phyloP scores from a whole-genome alignment of 2,797 vertebrate genomes.

The Thaleichthys pacificus region DNA sequence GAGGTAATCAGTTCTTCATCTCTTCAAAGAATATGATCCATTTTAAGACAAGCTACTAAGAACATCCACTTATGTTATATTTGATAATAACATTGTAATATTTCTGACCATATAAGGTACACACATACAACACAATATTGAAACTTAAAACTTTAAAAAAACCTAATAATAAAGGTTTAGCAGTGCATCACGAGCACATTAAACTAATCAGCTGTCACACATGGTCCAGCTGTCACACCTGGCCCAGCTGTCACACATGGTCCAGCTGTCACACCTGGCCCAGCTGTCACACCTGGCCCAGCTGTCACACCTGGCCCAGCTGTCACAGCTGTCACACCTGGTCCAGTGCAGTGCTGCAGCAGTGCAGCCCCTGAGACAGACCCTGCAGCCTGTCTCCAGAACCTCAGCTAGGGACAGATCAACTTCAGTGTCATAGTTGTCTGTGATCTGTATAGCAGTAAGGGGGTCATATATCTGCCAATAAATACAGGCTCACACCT shows the following conservation, averaged over 20 bases:
- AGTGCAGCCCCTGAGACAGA: constrained; percentile 7
- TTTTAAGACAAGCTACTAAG: constrained; percentile 1
- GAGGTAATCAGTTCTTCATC: constrained; percentile 36
- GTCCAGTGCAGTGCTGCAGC: too few relatives aligned
- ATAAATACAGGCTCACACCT: too few relatives aligned
- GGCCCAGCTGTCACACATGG: constrained; percentile 36
- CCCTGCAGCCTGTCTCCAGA: neutral
- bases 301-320: constrained; percentile 32
- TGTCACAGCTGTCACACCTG: constrained; percentile 37
- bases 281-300: constrained; percentile 5
- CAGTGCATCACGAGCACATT: constrained; percentile 12
- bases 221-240: constrained; percentile 36
- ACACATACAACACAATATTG: constrained; percentile 24
- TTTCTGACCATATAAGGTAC: neutral
- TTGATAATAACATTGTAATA: neutral
- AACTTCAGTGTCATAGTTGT: too few relatives aligned
- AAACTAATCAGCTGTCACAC: constrained; percentile 11
- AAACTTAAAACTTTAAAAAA: neutral
- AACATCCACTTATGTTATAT: neutral
- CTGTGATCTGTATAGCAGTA: too few relatives aligned
- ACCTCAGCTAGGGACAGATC: neutral
- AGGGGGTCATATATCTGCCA: too few relatives aligned
- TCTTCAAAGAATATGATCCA: constrained; percentile 14
- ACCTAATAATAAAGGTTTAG: constrained; percentile 15
- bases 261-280: constrained; percentile 31